Evolutionary conservation across 1,140 invertebrate species (phyloP).

Genomic region (Drosophila bocqueti): DNA sequence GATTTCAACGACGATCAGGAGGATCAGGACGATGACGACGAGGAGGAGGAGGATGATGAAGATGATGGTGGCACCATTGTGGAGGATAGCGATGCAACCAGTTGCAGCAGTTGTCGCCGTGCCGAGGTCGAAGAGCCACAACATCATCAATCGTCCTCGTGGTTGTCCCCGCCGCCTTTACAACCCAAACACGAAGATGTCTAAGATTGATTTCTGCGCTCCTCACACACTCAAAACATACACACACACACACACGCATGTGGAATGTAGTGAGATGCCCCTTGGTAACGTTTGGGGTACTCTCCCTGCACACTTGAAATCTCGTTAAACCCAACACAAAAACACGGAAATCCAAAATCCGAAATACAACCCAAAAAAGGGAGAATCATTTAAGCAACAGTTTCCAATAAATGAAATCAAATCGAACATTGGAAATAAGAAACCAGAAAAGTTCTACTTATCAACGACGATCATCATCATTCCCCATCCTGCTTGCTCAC

Average conservation of each 20-base stretch:
- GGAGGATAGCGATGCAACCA: conserved; percentile 75
- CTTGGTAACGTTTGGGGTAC: not conserved
- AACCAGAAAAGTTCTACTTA: not conserved
- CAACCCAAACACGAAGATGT: conserved; percentile 3
- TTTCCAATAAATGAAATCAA: not conserved
- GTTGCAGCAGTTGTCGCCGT: conserved; percentile 68
- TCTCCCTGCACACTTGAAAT: conserved; percentile 1
- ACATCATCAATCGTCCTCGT: conserved; percentile 16
- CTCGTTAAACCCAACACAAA: not conserved
- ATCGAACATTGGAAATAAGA: not conserved
- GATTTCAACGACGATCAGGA: conserved; percentile 19
- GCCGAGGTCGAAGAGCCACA: conserved; percentile 58
- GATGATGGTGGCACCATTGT: conserved; percentile 69
- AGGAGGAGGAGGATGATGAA: conserved; percentile 38
- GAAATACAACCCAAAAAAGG: too few species aligned
- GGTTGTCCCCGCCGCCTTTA: not conserved
- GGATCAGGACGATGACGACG: conserved; percentile 5
- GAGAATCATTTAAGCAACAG: conserved; percentile 3
- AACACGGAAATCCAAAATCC: not conserved
- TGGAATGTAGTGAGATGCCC: not conserved
- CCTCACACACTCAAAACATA: conserved; percentile 14
- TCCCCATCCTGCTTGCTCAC: conserved; percentile 9
- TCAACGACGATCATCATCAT: conserved; percentile 9
- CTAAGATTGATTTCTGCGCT: not conserved
- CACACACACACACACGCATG: not conserved